Evolutionary conservation across 2,113 vertebrate genomes (phyloP).

Genomic region (Mirza zaza): DNA sequence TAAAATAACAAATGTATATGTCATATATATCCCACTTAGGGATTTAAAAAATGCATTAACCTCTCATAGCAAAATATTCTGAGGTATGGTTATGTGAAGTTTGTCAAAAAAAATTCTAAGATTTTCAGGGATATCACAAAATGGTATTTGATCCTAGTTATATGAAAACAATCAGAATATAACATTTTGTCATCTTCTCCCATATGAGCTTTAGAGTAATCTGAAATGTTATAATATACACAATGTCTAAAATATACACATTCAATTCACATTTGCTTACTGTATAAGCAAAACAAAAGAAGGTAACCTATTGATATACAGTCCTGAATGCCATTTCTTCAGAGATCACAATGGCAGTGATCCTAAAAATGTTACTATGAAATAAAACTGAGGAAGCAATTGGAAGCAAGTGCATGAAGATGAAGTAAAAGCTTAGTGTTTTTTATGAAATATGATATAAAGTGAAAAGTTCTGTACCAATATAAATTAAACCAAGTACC

Average conservation of each 20-base stretch:
- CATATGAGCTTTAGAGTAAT: background rate
- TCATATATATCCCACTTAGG: background rate
- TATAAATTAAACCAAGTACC: constrained; percentile 59
- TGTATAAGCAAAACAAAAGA: constrained; percentile 13
- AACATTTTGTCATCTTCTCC: background rate
- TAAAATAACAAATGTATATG: background rate
- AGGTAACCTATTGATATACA: background rate
- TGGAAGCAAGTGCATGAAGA: constrained; percentile 53
- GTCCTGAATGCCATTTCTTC: constrained; percentile 10
- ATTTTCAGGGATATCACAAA: background rate
- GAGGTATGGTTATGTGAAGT: background rate
- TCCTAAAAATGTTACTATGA: constrained; percentile 64
- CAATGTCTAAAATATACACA: background rate
- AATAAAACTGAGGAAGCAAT: constrained; percentile 56
- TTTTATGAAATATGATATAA: constrained; percentile 57
- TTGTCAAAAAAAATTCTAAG: background rate
- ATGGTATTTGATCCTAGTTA: background rate
- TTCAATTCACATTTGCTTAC: constrained; percentile 25
- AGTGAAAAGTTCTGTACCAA: constrained; percentile 39
- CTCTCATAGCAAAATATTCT: background rate
- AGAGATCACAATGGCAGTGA: constrained; percentile 34
- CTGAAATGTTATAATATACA: background rate
- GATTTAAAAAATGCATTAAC: background rate
- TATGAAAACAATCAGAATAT: background rate
- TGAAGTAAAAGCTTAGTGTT: constrained; percentile 63